These are phyloP conservation scores for Plagiodera versicolora DNA, from an alignment of 2,888 invertebrate species.

Conservation along the genomic window DNA sequence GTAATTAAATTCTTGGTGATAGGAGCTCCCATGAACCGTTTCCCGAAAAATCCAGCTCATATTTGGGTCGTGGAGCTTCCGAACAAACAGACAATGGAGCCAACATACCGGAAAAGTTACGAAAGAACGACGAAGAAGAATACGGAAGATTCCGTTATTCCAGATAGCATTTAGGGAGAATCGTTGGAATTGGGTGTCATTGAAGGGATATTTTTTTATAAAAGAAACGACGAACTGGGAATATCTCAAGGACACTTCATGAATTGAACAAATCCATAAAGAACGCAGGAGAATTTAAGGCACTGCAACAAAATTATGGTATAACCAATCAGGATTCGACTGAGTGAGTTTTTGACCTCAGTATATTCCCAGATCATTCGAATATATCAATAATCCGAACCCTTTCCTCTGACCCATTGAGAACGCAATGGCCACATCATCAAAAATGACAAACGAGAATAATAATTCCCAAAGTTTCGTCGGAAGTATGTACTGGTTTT, in stretches of 20 bases:
- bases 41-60: conserved; percentile 10
- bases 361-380: background rate
- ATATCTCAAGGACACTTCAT: background rate
- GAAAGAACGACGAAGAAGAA: conserved; percentile 13
- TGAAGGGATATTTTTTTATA: background rate
- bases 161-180: conserved; percentile 18
- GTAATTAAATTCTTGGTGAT: background rate
- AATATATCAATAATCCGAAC: background rate
- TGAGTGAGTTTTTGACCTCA: too few species aligned
- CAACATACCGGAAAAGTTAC: conserved; percentile 23
- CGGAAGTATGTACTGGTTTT: background rate
- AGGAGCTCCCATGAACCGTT: background rate
- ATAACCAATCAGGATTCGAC: background rate
- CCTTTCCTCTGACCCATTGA: background rate
- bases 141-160: conserved; percentile 21
- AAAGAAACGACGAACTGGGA: too few species aligned
- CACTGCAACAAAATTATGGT: too few species aligned
- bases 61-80: conserved; percentile 16
- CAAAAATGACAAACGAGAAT: background rate
- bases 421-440: background rate
- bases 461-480: background rate
- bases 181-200: conserved; percentile 1
- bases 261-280: background rate
- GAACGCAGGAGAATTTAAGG: too few species aligned
- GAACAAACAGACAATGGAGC: conserved; percentile 24